phyloP scores from a whole-genome alignment of 2,797 vertebrate genomes.

The Menidia menidia region DNA sequence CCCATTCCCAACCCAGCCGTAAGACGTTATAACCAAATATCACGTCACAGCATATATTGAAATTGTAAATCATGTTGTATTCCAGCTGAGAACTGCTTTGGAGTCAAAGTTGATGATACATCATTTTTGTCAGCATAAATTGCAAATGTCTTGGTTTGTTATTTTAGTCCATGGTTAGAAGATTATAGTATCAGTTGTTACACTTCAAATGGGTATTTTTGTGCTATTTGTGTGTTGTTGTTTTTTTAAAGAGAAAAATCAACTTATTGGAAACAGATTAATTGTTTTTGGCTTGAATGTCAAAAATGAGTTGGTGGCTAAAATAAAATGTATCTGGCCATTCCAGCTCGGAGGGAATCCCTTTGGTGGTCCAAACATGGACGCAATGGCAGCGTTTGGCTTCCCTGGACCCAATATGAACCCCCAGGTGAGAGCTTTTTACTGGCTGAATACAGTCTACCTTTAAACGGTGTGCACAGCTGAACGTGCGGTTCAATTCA shows the following conservation, averaged over 20 bases:
- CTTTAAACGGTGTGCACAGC: too few relatives aligned
- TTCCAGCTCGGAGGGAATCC: constrained; percentile 92
- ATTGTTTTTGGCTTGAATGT: background rate
- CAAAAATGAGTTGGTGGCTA: background rate
- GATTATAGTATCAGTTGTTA: background rate
- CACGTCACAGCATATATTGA: background rate
- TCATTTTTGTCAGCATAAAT: background rate
- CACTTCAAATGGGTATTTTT: background rate
- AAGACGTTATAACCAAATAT: constrained; percentile 45
- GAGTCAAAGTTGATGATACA: background rate
- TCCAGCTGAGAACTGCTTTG: background rate
- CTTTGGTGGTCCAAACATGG: constrained; percentile 89
- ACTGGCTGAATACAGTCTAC: background rate
- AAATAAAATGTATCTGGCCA: background rate
- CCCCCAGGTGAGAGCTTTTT: constrained; percentile 84
- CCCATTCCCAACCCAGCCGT: constrained; percentile 89
- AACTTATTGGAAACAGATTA: background rate
- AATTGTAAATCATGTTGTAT: too few relatives aligned
- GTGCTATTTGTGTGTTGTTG: too few relatives aligned
- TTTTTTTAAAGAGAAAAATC: background rate
- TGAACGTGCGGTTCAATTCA: background rate
- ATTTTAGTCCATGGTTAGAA: background rate
- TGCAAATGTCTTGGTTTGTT: background rate
- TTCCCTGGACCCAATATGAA: constrained; percentile 92
- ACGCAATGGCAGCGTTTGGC: constrained; percentile 94